Evolutionary conservation across 2,888 invertebrate species (phyloP), one percentile per base, ranked within the genome.

Genomic region (Odiellus spinosus): DNA sequence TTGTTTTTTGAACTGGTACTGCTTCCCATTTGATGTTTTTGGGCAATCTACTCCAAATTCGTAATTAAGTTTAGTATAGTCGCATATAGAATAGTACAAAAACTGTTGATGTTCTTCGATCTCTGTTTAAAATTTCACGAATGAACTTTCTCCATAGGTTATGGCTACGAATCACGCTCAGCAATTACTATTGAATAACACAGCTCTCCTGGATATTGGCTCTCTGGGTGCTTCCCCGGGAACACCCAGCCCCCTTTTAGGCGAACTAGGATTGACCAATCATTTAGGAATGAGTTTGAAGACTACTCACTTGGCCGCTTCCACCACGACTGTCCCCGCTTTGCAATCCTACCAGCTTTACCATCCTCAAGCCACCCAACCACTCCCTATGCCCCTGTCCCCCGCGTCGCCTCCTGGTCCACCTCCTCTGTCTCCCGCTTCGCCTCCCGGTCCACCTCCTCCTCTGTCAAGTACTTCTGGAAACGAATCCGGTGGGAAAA

Each of bases 61-160:
- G n/a, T n/a, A n/a, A n/a, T n/a, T n/a, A n/a, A n/a, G n/a, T n/a
- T n/a, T n/a, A n/a, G n/a, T n/a, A n/a, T n/a, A n/a, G n/a, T n/a
- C n/a, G n/a, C n/a, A n/a, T n/a, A n/a, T n/a, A n/a, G n/a, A n/a
- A n/a, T n/a, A n/a, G n/a, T n/a, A n/a, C n/a, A n/a, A n/a, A n/a
- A n/a, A n/a, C n/a, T n/a, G n/a, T n/a, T n/a, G n/a, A n/a, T n/a
- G n/a, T n/a, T n/a, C n/a, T n/a, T n/a, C n/a, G n/a, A n/a, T n/a
- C n/a, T 26, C 26, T 26, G 5, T 26, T 26, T 26, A 26, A 26
- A 6, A 6, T 26, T n/a, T n/a, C n/a, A n/a, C n/a, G n/a, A n/a
- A n/a, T n/a, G n/a, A n/a, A 8, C 8, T 26, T 26, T 43, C 56
- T 60, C 34, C 60, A 58, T 42, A 60, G 59, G 46, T 51, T 26